Base-by-base conservation (phyloP, 1,140 invertebrate genomes). In the Wasmannia auropunctata region DNA sequence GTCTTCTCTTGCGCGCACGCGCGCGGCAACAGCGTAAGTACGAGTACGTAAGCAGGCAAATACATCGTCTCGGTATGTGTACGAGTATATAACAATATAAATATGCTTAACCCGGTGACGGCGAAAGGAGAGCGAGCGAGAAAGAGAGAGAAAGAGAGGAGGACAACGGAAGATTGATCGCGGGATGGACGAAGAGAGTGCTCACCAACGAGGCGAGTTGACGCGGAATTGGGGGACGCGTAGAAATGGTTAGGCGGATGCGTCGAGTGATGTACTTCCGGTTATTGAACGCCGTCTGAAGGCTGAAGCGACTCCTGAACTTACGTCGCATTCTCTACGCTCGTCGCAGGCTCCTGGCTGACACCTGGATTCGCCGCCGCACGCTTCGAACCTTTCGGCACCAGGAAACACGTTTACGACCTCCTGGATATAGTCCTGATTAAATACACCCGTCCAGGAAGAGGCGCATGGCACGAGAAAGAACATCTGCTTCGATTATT, bases 261-360 rank as follows among this genome's bases (percentile, higher is more conserved):
- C 88, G 92, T 87, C 90, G 91, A 93, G 92, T 92, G 89, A 93
- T 90, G 91, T 91, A 89, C 91, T 93, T 93, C 92, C 92, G 92
- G 92, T 93, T 93, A 93, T 93, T 91, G 92, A 93, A 88, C 91
- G 90, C 54, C 88, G 91, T 91, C 91, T 92, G 91, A 92, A 91
- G 91, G 91, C 86, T 92, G 76, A 74, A 72, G 63, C 86, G 85
- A 87, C 74, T 90, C 79, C 86, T 62, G 87, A 77, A 63, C 80
- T 90, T 90, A 56, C 88, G 83, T 46, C 56, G 69, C 49, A 79
- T 80, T 80, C 51, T 58, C 40, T 34, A 31, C 63, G 34, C 40
- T 62, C 46, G 63, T 72, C 56, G 80, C 81, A 85, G 87, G 63
- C 80, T 88, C 86, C 75, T 34, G 54, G 8, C 46, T 10, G 60